A percentile compares a stretch with the other conserved stretches of the same genome.
Evolutionary conservation across 1,140 invertebrate genomes (phyloP).

Genomic region (Physella acuta): DNA sequence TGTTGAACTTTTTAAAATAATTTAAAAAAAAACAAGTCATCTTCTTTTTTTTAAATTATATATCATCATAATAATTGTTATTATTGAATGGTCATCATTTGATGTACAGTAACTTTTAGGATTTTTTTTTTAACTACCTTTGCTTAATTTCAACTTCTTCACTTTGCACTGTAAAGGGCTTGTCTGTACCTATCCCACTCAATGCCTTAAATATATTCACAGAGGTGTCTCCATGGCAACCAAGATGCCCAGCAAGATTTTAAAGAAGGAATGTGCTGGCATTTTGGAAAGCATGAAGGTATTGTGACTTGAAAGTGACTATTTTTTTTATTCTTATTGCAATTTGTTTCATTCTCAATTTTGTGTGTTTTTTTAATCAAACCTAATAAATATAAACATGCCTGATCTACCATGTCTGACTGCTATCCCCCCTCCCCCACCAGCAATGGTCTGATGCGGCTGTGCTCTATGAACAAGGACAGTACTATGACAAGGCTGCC

Average conservation of each 20-base stretch:
- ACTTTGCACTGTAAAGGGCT: too few species aligned
- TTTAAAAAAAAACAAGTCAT: not conserved
- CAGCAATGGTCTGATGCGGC: conserved; percentile 70
- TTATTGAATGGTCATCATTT: too few species aligned
- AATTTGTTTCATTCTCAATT: not conserved
- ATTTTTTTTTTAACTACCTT: too few species aligned
- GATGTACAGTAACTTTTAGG: too few species aligned
- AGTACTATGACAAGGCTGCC: conserved; percentile 89
- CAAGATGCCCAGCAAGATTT: conserved; percentile 65
- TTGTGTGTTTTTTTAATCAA: too few species aligned
- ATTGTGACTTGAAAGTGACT: conserved; percentile 17
- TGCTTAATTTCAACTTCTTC: too few species aligned
- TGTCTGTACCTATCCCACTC: too few species aligned
- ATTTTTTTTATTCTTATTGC: not conserved
- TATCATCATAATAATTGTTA: too few species aligned
- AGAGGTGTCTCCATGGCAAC: conserved; percentile 81
- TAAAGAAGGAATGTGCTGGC: conserved; percentile 90
- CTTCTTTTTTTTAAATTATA: not conserved
- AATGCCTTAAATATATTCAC: too few species aligned
- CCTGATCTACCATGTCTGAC: too few species aligned
- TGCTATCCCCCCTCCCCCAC: too few species aligned
- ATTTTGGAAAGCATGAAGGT: conserved; percentile 88
- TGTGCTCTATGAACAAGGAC: conserved; percentile 82
- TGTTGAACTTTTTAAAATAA: not conserved
- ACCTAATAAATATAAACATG: too few species aligned